Percentiles rank a stretch among this genome's conserved stretches.
These are phyloP conservation scores for Scolopax rusticola DNA, from an alignment of 2,797 vertebrate genomes.

Conservation along the genomic window DNA sequence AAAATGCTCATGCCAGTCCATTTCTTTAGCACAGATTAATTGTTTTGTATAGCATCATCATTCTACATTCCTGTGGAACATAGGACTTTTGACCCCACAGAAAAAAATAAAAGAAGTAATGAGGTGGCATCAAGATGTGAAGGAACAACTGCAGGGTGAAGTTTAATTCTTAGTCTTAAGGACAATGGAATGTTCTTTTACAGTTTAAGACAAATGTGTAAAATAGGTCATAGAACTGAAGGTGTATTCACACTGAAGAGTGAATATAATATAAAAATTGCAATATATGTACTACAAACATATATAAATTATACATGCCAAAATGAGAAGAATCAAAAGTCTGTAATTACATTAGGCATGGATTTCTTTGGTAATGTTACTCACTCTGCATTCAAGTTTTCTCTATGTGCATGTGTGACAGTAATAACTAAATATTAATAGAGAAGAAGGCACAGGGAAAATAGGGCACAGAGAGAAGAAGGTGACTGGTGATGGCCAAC, in stretches of 20 bases:
- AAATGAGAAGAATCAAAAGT: constrained; percentile 28
- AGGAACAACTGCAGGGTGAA: not conserved
- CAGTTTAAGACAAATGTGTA: not conserved
- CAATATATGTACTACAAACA: not conserved
- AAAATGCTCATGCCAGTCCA: not conserved
- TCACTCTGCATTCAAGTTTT: constrained; percentile 53
- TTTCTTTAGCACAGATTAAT: not conserved
- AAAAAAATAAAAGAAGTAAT: not conserved
- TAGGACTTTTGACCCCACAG: not conserved
- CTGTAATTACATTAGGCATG: constrained; percentile 67
- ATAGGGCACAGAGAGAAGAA: not conserved
- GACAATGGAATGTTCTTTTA: not conserved
- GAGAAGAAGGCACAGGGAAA: not conserved
- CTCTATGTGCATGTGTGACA: constrained; percentile 50
- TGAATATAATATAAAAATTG: not conserved
- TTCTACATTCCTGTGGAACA: not conserved
- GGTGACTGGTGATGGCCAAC: not conserved
- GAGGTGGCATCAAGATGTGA: not conserved
- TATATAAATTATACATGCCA: not conserved
- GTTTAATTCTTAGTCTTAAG: not conserved
- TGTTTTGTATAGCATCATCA: not conserved
- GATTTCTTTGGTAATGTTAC: constrained; percentile 55
- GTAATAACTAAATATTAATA: constrained; percentile 57
- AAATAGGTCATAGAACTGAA: not conserved
- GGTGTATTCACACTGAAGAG: not conserved